Evolutionary conservation across 2,797 vertebrate genomes (phyloP), one percentile per base, ranked within the genome.

Genomic region (Pseudomugil tenellus): DNA sequence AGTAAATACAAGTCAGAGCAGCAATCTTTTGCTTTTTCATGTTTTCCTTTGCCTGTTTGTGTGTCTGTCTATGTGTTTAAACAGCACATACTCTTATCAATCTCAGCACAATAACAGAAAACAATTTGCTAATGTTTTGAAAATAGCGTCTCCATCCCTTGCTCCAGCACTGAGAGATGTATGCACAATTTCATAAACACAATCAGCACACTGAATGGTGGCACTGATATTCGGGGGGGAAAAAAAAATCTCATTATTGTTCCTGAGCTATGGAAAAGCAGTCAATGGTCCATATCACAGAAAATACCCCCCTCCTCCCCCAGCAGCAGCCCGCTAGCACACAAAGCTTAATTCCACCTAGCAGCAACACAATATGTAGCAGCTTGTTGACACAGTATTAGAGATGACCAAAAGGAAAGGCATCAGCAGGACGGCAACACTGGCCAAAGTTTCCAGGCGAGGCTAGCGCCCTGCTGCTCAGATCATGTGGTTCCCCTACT

Each of bases 121-220:
- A 92, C 92, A 92, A 93, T 93, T 92, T 92, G 91, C 93, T 93
- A 91, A 93, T 92, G 90, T 93, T 92, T 91, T 85, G 91, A 93
- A 92, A 93, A 93, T 92, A 87, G 90, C 85, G 88, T 93, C 83
- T 86, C 87, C 89, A 84, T 85, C 77, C 81, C 87, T 76, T 84
- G 77, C 82, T 84, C 74, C 80, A 61, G 84, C 90, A 90, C 85
- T 88, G 90, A 91, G 82, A 93, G 86, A 93, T 90, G 87, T 92
- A 92, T 90, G 91, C 91, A 91, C 91, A 93, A 92, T 93, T 94
- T 92, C 91, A 93, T 92, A 91, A 91, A 91, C 91, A 92, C 91
- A 93, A 94, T 93, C 91, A 93, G 89, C 5, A 76, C 70, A 64
- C 86, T 92, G 91, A 93, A 93, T 91, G 90, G 91, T 86, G 86